A percentile compares a stretch with the other conserved stretches of the same genome.
Conservation (phyloP, 2,113 vertebrate species). For the Amphilophus citrinellus region DNA sequence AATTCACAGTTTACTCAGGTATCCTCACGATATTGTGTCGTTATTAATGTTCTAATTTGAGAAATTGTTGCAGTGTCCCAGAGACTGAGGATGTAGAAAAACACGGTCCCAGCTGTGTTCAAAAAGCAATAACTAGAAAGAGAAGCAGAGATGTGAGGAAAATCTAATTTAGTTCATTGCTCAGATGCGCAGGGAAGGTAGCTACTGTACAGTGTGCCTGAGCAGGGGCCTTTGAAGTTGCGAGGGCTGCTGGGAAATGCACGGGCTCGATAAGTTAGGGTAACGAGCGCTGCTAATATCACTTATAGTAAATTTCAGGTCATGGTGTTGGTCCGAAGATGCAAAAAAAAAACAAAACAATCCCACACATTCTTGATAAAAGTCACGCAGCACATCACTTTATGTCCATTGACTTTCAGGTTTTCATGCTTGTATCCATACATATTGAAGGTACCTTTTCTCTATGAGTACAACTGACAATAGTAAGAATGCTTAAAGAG, state of each 20-base stretch:
- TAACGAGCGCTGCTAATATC: constrained; percentile 34
- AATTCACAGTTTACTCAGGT: constrained; percentile 27
- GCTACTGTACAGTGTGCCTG: constrained; percentile 13
- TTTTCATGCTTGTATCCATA: not conserved
- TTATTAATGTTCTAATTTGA: constrained; percentile 47
- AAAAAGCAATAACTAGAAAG: constrained; percentile 57
- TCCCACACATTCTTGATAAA: constrained; percentile 6
- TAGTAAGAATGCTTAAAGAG: constrained; percentile 1
- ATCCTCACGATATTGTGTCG: constrained; percentile 11
- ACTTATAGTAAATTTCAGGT: constrained; percentile 16
- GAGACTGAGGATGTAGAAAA: constrained; percentile 12
- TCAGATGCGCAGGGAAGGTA: constrained; percentile 39
- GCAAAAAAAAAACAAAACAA: not conserved
- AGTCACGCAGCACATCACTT: not conserved
- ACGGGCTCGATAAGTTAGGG: not conserved
- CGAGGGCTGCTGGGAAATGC: constrained; percentile 12
- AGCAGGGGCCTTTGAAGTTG: constrained; percentile 45
- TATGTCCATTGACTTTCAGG: not conserved
- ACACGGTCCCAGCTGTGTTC: constrained; percentile 55
- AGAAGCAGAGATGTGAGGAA: constrained; percentile 39
- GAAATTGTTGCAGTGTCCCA: constrained; percentile 26
- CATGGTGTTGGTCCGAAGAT: not conserved
- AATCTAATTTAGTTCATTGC: constrained; percentile 65
- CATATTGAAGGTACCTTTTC: not conserved
- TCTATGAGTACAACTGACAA: not conserved